Evolutionary conservation across 2,888 invertebrate species (phyloP).

Genomic region (Drosophila mettleri): DNA sequence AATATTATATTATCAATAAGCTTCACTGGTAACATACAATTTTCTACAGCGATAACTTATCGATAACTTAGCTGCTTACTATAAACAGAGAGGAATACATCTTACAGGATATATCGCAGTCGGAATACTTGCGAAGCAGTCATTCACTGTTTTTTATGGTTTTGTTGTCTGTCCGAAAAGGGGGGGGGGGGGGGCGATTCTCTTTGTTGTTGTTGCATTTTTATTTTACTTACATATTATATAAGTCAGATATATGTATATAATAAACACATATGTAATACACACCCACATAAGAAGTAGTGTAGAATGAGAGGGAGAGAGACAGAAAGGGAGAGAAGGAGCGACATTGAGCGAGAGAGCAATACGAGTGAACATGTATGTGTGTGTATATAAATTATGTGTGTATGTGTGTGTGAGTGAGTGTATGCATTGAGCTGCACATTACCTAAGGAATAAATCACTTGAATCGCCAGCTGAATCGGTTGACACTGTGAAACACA

Average conservation of each 20-base stretch:
- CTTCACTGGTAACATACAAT: too few species aligned
- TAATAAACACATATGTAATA: constrained; percentile 28
- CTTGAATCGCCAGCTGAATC: constrained; percentile 48
- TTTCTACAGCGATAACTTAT: too few species aligned
- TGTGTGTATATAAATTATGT: background rate
- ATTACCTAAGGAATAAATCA: constrained; percentile 67
- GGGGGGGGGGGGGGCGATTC: background rate
- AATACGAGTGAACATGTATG: background rate
- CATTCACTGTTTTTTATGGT: constrained; percentile 16
- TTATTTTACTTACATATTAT: constrained; percentile 24
- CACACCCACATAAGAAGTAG: constrained; percentile 27
- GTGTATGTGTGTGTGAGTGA: background rate
- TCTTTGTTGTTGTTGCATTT: constrained; percentile 23
- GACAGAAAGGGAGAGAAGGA: background rate
- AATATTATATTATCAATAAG: too few species aligned
- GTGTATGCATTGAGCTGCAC: constrained; percentile 47
- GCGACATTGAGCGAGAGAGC: background rate
- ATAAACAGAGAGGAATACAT: background rate
- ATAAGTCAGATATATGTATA: constrained; percentile 25
- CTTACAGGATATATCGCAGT: constrained; percentile 9
- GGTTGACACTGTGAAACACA: constrained; percentile 44
- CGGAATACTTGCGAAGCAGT: background rate
- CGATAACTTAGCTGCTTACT: background rate
- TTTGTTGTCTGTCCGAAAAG: constrained; percentile 17
- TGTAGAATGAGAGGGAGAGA: background rate